Base-by-base conservation (phyloP, 2,797 vertebrate species). In the Podarcis lilfordi region DNA sequence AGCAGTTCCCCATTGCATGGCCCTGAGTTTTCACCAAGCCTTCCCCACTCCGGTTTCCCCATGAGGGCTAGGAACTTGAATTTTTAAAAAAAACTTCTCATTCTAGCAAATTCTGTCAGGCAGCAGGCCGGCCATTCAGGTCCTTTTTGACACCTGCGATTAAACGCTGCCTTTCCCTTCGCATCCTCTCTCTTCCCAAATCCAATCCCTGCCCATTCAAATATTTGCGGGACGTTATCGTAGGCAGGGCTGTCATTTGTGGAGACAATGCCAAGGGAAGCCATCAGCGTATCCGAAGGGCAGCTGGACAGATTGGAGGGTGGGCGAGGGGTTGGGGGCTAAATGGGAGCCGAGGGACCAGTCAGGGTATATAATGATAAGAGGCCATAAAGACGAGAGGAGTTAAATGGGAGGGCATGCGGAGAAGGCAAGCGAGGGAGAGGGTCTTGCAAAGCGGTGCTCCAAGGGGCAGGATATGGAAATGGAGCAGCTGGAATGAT, bases 301-400 rank as follows among this genome's bases (percentile, higher is more conserved):
- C 94, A 93, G 92, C 55, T 91, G 92, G 92, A 89, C 3, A 0
- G 87, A 88, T 88, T 86, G 86, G 23, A 84, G 88, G 61, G 21
- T 17, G 61, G 59, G 23, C 80, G 89, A 19, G 85, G 89, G 61
- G 19, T 4, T 0, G 59, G 21, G 85, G 89, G 69, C 23, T 91
- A 93, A 93, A 93, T 69, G 90, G 88, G 90, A 92, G 91, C 91
- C 93, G 88, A 84, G 95, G 92, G 91, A 94, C 90, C 90, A 83
- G 87, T 88, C 87, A 88, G 92, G 66, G 77, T 82, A 72, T 37
- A 2, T 59, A 88, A 89, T 27, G 92, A 95, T 95, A 93, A 96
- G 88, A 90, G 74, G 3, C 4, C 0, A 83, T 86, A 91, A 95
- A 93, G 93, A 89, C 80, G 86, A 69, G 82, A 8, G 0, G 29